Evolutionary conservation across 2,113 vertebrate genomes (phyloP), one percentile per base, ranked within the genome.

Genomic region (Istiophorus platypterus): DNA sequence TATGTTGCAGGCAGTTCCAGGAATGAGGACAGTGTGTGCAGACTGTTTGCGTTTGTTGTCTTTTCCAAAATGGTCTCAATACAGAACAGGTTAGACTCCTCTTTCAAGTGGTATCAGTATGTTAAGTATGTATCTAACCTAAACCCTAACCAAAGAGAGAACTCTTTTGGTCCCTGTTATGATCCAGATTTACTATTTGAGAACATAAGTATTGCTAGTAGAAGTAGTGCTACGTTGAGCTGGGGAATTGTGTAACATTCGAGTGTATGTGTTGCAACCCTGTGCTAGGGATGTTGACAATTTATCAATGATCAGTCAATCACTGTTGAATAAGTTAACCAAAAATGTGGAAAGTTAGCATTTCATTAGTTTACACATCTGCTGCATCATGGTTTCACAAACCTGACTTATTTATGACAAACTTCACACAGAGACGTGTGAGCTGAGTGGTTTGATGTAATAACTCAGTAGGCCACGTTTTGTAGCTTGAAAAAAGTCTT

Each of bases 1-100:
- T 78, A 68, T 59, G 27, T 82, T 72, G 66, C 52, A 76, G 52
- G 63, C 29, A 76, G 62, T 87, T 91, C 49, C 62, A 72, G 49
- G 79, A 88, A 89, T 73, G 31, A 76, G 76, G 42, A 78, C 45
- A 18, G 52, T 68, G 51, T 89, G 71, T 85, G 52, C 80, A 84
- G 78, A 79, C 57, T 20, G 15, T 65, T 76, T 61, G 39, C 65
- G 74, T 82, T 82, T 86, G 66, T 85, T 85, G 68, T 81, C 45
- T 76, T 87, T 75, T 78, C 73, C 69, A 76, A 82, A 81, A 82
- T 65, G 27, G 37, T 85, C 67, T 77, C 34, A 15, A 42, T 22
- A 65, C 26, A 77, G 67, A 85, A 81, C 78, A 83, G 76, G 82
- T 91, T 80, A 2, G 52, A 82, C 70, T 61, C 59, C 29, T 78